Evolutionary conservation across 2,888 invertebrate genomes (phyloP), one percentile per base, ranked within the genome.

Genomic region (Heliconius aoede): DNA sequence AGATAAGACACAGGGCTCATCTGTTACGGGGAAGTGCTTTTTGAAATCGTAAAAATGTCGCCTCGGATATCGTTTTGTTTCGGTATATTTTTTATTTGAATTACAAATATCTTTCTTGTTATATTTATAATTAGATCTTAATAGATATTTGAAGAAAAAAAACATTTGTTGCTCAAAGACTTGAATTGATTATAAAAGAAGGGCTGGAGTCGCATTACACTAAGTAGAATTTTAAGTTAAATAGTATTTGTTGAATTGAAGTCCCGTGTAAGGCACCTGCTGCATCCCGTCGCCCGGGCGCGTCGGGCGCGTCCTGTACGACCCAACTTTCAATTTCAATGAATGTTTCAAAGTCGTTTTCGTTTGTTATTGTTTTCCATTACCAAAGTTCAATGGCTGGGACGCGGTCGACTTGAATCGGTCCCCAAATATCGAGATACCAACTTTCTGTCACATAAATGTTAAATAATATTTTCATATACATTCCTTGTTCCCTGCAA

Each of bases 311-410:
- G 82, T 83, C 81, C 83, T 82, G 82, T 85, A 84, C 80, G 79
- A 78, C 73, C 79, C 64, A 91, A 93, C 90, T 93, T 92, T 91
- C 90, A 86, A 86, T 90, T 92, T 90, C 91, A 91, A 90, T 90
- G 90, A 91, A 91, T 90, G 91, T 93, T 91, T 85, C 82, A 84
- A 89, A 92, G 89, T 92, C 90, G 91, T 92, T 92, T 89, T 84
- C 86, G 86, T 89, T 87, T 92, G 90, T 92, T 93, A 93, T 92
- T 93, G 92, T 92, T 92, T 93, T 91, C 89, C 85, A 93, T 93
- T 87, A 87, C 84, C 85, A 76, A 92, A 93, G 88, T 93, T 92
- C 86, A 87, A 86, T 85, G 84, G 85, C 83, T 78, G 77, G 71
- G 78, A 65, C 62, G 79, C 76, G 77, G 79, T 78, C 71, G 64